Base-by-base conservation (phyloP, 2,113 vertebrate genomes). In the Corythoichthys intestinalis region DNA sequence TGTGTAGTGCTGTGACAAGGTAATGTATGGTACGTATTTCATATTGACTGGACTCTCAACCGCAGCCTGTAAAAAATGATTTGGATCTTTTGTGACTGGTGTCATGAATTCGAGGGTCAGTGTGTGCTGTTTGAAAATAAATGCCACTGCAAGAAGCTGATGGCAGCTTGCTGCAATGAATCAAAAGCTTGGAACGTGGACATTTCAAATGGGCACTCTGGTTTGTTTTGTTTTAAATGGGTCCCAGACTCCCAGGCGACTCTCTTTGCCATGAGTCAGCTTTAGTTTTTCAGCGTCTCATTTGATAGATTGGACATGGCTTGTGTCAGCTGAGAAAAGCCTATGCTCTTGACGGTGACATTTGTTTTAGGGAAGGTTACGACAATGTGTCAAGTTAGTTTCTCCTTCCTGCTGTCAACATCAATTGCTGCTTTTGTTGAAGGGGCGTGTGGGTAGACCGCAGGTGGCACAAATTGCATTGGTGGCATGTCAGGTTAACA, bases 291-390 rank as follows among this genome's bases (percentile, higher is more conserved):
- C 60, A 71, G 67, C 37, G 41, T 74, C 65, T 66, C 54, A 0
- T 54, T 17, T 77, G 74, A 84, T 67, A 57, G 70, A 75, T 79
- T 54, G 72, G 85, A 78, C 74, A 57, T 69, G 79, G 67, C 82
- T 71, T 2, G 58, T 74, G 83, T 83, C 77, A 77, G 63, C 37
- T 37, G 67, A 80, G 75, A 80, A 37, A 44, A 65, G 65, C 67
- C 71, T 10, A 1, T 4, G n/a, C 74, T 66, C 78, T 76, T 64
- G 75, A 77, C n/a, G 77, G 62, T 86, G 87, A 87, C 87, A 86
- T 90, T 88, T 86, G 81, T 87, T 85, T 89, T 82, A 73, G 77
- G 86, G 80, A 85, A 83, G 84, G 83, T 90, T 85, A 87, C 75
- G 53, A 77, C 81, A 81, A 82, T 75, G 83, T 82, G 84, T 78